phyloP scores from a whole-genome alignment of 2,113 vertebrate genomes.

The Cardinalis cardinalis region DNA sequence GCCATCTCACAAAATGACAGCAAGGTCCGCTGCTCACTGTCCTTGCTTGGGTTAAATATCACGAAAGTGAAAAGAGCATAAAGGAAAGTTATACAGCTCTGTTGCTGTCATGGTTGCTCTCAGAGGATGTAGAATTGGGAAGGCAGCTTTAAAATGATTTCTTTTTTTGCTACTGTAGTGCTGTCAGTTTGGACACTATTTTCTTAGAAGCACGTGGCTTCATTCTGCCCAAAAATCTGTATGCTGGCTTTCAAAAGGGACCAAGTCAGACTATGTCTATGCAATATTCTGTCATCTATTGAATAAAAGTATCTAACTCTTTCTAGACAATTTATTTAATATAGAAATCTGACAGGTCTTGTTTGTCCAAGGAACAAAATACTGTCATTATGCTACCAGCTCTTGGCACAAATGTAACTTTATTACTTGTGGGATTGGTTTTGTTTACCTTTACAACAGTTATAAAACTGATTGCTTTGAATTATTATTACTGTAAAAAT shows the following conservation, averaged over 20 bases:
- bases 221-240: neutral
- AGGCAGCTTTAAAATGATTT: neutral
- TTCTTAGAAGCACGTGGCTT: neutral
- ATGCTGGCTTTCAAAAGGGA: neutral
- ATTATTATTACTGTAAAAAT: neutral
- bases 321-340: neutral
- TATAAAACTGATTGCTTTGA: neutral
- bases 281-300: neutral
- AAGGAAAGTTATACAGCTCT: neutral
- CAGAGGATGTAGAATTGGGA: neutral
- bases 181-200: neutral
- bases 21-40: rapidly evolving
- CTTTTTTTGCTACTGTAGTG: neutral
- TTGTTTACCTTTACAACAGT: rapidly evolving
- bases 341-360: neutral
- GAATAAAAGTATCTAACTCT: neutral
- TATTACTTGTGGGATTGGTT: neutral
- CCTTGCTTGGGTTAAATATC: rapidly evolving
- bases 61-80: neutral
- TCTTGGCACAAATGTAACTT: neutral
- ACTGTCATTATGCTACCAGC: neutral
- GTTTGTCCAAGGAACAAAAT: neutral
- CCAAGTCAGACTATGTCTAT: rapidly evolving
- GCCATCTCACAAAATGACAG: rapidly evolving
- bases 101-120: neutral